Conservation (phyloP, 2,113 vertebrate species). For the human region GRCh38 chr13:52462501-52463000, state of each 20-base stretch:
- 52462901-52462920: neutral
- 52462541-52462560: constrained; percentile 81
- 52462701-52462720: neutral
- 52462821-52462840: neutral
- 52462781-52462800: constrained; percentile 31
- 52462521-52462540: constrained; percentile 81
- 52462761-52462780: neutral
- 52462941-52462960: neutral
- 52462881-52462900: neutral
- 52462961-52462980: no score
- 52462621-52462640: neutral
- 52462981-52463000: no score
- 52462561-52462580: constrained; percentile 77
- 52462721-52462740: neutral
- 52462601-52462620: constrained; percentile 15
- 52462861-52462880: neutral
- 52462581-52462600: neutral
- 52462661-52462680: neutral
- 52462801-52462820: neutral
- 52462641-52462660: constrained; percentile 6
- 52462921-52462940: neutral
- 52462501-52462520: constrained; percentile 77
- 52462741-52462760: neutral
- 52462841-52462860: neutral
- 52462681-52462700: neutral